Base-by-base conservation (phyloP, 2,113 vertebrate species). In the Aspidoscelis tigris region DNA sequence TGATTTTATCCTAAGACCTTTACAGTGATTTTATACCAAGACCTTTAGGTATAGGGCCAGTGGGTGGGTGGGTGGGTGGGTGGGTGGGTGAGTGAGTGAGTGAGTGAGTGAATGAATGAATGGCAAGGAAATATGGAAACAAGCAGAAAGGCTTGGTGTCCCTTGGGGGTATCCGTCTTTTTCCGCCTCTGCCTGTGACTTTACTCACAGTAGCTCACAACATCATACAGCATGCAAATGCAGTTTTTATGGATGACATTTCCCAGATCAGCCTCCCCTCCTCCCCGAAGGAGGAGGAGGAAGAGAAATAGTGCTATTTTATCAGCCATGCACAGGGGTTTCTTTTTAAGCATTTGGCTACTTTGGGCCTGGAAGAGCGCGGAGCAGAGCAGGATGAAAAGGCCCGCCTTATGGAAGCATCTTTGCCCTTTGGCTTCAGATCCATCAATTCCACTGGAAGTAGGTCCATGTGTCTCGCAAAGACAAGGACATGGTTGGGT, bases 221-320 rank as follows among this genome's bases (percentile, higher is more conserved):
- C 93, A 90, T 95, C 89, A 73, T 90, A 88, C 93, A 94, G 94
- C 92, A 89, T 94, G 94, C 93, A 95, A 95, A 95, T 94, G 95
- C 90, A 96, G 94, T 95, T 97, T 97, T 97, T 96, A 97, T 95
- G 90, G 94, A 89, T 96, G 96, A 97, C 90, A 50, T 93, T 95
- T 95, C 94, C 96, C 96, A 97, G 96, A 96, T 78, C 61, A 78
- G 74, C 75, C 86, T 61, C 89, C 92, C 80, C 88, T n/a, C 73
- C 85, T 76, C 84, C 71, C 18, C 8, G 79, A 91, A 86, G 93
- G 90, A 92, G 92, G 92, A 89, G 33, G 33, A 33, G 33, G 33
- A 92, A 93, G 6, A 88, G 93, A 94, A 94, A 94, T 95, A 95
- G 94, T 95, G 95, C 95, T 93, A 95, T 96, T 96, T 96, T 95